Base-by-base conservation (phyloP, 2,888 invertebrate genomes). In the Apocheima hispidaria region DNA sequence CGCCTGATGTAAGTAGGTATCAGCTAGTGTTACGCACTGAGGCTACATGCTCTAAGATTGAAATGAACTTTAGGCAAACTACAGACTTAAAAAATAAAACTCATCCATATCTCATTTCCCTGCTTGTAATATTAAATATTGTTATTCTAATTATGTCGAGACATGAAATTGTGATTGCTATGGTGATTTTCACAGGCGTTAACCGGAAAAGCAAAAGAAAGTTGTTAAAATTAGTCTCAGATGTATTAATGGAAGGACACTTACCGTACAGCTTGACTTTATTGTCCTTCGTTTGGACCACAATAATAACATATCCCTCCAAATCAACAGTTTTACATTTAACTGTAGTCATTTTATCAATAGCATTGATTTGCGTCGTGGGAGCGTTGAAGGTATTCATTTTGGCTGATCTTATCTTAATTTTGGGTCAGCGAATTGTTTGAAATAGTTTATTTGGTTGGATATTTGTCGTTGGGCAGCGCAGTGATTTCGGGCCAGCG, bases 251-350 rank as follows among this genome's bases (percentile, higher is more conserved):
- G 36, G 12, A 18, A 28, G 12, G 4, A 23, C 35, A 86, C 92
- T 89, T 88, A 97, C 97, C 98, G 85, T 98, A 98, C 71, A 98
- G 93, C 93, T 98, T 98, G 80, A 98, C 97, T 93, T 97, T 97
- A 88, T 98, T 97, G 91, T 98, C 98, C 89, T 97, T 96, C 82
- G 97, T 97, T 93, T 98, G 98, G 74, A 98, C 97, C 85, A 98
- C 94, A 84, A 98, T 98, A 86, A 98, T 98, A 84, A 98, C 98
- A 93, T 98, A 98, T 83, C 98, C 98, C 82, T 98, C 97, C 85
- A 98, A 94, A 94, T 98, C 98, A 84, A 98, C 97, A 92, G 92
- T 90, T 79, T 93, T 93, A 69, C 90, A 90, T 80, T 93, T 93
- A 30, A 93, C 92, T 60, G 93, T 92, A 71, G 92, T 93, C 85